These are phyloP conservation scores for Xerus inauris DNA, from an alignment of 2,113 vertebrate genomes.

Conservation along the genomic window DNA sequence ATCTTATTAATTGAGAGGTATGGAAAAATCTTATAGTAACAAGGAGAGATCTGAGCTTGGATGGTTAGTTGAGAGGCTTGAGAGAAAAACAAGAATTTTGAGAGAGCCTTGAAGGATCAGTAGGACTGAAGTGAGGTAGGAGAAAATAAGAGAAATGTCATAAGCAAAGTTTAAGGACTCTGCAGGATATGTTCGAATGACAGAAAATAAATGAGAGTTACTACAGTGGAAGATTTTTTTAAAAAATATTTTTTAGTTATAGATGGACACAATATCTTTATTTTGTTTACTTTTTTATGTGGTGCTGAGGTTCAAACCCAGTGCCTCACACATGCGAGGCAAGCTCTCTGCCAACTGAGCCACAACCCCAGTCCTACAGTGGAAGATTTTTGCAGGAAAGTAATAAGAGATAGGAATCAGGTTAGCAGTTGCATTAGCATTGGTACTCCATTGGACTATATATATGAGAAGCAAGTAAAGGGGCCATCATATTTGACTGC, in stretches of 20 bases:
- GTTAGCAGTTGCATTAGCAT: neutral
- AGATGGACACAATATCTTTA: too few relatives aligned
- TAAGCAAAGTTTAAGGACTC: neutral
- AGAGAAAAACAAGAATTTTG: slow-evolving; percentile 32
- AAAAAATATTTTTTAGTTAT: too few relatives aligned
- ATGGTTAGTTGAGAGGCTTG: neutral
- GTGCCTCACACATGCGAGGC: too few relatives aligned
- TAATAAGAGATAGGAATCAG: neutral
- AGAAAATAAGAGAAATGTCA: neutral
- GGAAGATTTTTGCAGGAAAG: neutral
- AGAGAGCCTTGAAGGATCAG: neutral
- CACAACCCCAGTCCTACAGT: neutral
- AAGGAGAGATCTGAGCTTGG: slow-evolving; percentile 20
- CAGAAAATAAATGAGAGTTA: neutral
- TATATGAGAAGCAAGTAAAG: neutral
- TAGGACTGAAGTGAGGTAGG: neutral
- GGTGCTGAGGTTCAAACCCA: too few relatives aligned
- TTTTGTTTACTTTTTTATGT: too few relatives aligned
- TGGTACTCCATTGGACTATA: neutral
- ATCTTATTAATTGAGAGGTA: neutral
- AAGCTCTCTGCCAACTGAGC: too few relatives aligned
- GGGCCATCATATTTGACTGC: neutral
- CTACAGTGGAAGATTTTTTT: too few relatives aligned
- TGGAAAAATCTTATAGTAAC: neutral
- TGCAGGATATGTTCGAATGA: neutral